phyloP scores from a whole-genome alignment of 2,888 invertebrate species.

The Cenopis cana region DNA sequence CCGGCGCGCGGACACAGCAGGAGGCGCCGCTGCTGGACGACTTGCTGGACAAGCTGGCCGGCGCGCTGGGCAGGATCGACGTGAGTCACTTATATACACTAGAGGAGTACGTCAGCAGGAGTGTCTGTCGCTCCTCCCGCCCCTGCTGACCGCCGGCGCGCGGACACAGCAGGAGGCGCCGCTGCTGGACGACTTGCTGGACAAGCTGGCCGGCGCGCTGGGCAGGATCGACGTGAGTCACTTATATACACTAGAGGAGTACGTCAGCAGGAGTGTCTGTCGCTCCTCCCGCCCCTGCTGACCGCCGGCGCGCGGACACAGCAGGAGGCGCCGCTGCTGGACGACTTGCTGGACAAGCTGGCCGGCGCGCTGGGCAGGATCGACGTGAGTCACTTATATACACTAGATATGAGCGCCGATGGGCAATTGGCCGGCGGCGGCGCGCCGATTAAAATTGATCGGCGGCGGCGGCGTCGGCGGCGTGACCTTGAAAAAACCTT shows the following conservation, averaged over 20 bases:
- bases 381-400: too few species aligned
- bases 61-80: conserved; percentile 66
- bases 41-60: conserved; percentile 62
- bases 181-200: conserved; percentile 66
- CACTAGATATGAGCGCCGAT: too few species aligned
- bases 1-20: conserved; percentile 60
- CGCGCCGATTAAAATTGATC: too few species aligned
- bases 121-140: conserved; percentile 58
- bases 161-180: conserved; percentile 65
- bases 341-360: too few species aligned
- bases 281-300: too few species aligned
- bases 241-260: not conserved
- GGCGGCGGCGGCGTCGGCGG: too few species aligned
- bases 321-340: too few species aligned
- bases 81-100: conserved; percentile 56
- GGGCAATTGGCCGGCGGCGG: too few species aligned
- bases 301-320: too few species aligned
- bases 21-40: conserved; percentile 67
- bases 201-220: conserved; percentile 60
- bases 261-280: too few species aligned
- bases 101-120: conserved; percentile 69
- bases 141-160: conserved; percentile 58
- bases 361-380: too few species aligned
- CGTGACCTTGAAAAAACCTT: too few species aligned
- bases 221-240: conserved; percentile 69